phyloP scores from a whole-genome alignment of 2,888 invertebrate genomes.

The Eupithecia abbreviata region DNA sequence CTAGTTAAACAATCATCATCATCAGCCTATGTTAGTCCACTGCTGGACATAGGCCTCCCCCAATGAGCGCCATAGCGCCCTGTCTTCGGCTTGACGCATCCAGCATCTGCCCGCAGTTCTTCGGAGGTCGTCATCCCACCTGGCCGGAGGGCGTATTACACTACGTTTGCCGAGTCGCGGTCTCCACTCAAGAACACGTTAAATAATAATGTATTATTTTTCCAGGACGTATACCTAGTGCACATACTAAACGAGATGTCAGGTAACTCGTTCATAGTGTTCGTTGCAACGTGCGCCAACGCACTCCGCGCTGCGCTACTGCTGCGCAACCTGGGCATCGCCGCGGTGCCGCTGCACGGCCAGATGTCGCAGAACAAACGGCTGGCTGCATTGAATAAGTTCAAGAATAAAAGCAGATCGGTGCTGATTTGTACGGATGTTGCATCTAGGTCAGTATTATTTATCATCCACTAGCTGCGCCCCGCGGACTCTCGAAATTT shows the following conservation, averaged over 20 bases:
- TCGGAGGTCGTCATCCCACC: no score
- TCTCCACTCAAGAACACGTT: no score
- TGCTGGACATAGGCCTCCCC: no score
- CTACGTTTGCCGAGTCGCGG: no score
- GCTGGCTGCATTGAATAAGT: constrained; percentile 97
- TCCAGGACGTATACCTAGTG: constrained; percentile 96
- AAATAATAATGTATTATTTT: neutral
- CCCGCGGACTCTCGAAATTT: no score
- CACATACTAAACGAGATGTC: constrained; percentile 97
- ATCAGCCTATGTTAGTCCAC: no score
- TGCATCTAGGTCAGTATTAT: constrained; percentile 90
- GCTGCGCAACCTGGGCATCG: constrained; percentile 94
- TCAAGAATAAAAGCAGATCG: constrained; percentile 96
- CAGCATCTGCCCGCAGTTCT: no score
- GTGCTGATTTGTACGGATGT: constrained; percentile 99
- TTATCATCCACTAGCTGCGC: no score
- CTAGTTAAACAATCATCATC: no score
- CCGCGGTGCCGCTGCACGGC: constrained; percentile 98
- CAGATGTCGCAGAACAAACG: constrained; percentile 99
- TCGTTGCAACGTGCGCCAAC: constrained; percentile 97
- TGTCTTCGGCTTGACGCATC: no score
- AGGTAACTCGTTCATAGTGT: constrained; percentile 98
- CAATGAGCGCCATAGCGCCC: no score
- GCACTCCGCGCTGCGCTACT: constrained; percentile 95
- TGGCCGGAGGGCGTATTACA: no score